phyloP scores from a whole-genome alignment of 1,140 invertebrate species.

The Hyles vespertilio region DNA sequence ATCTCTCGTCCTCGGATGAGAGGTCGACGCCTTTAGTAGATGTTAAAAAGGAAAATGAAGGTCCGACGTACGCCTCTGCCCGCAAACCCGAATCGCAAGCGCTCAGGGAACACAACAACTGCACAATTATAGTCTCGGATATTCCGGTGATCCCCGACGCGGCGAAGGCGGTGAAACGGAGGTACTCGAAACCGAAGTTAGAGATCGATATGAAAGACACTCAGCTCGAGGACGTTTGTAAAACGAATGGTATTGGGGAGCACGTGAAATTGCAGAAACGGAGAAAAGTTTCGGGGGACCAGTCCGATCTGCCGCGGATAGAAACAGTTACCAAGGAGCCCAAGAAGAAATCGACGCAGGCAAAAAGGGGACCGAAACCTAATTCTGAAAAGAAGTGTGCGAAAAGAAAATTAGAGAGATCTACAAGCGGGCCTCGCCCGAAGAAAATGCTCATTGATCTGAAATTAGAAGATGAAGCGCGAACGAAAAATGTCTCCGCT shows the following conservation, averaged over 20 bases:
- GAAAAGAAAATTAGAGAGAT: slow-evolving; percentile 53
- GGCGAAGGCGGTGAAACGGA: slow-evolving; percentile 54
- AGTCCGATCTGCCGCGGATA: slow-evolving; percentile 40
- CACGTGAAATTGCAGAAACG: slow-evolving; percentile 75
- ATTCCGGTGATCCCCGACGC: slow-evolving; percentile 33
- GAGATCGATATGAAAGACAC: slow-evolving; percentile 72
- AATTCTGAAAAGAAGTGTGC: slow-evolving; percentile 46
- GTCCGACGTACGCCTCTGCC: slow-evolving; percentile 44
- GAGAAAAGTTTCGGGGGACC: slow-evolving; percentile 73
- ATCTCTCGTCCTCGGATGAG: slow-evolving; percentile 70
- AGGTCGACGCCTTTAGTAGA: slow-evolving; percentile 64
- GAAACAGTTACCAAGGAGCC: slow-evolving; percentile 61
- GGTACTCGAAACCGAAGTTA: slow-evolving; percentile 66
- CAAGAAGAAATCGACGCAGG: slow-evolving; percentile 44
- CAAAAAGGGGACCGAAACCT: slow-evolving; percentile 45
- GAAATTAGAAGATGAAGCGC: slow-evolving; percentile 37
- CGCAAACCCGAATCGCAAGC: slow-evolving; percentile 63
- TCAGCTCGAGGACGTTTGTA: slow-evolving; percentile 62
- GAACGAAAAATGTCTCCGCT: slow-evolving; percentile 41
- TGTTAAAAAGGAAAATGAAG: slow-evolving; percentile 71
- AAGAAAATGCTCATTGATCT: slow-evolving; percentile 51
- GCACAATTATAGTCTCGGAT: slow-evolving; percentile 34
- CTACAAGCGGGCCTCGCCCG: slow-evolving; percentile 30
- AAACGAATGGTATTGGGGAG: slow-evolving; percentile 73
- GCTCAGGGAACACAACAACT: slow-evolving; percentile 61